A percentile compares a stretch with the other conserved stretches of the same genome.
These are phyloP conservation scores for Mirounga angustirostris DNA, from an alignment of 2,113 vertebrate genomes.

Conservation along the genomic window DNA sequence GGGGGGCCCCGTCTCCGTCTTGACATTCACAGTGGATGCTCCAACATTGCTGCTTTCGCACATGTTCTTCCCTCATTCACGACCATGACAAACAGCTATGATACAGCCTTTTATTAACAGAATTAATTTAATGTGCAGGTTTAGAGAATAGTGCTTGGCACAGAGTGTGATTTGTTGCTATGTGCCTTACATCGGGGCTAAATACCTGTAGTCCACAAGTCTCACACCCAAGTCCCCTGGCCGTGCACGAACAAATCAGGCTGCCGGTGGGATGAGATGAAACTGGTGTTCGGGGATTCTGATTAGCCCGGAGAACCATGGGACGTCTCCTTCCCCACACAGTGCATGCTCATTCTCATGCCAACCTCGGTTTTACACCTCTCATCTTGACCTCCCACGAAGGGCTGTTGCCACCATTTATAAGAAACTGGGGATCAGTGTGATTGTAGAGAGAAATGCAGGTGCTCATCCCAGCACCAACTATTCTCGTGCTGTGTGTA, in stretches of 20 bases:
- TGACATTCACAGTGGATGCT: not conserved
- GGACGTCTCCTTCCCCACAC: too few relatives aligned
- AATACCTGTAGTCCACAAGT: not conserved
- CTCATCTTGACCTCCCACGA: not conserved
- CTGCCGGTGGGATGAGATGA: not conserved
- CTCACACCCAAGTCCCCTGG: not conserved
- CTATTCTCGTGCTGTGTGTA: fast-evolving
- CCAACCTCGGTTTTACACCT: not conserved
- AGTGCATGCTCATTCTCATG: fast-evolving
- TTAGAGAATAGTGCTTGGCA: not conserved
- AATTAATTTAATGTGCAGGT: not conserved
- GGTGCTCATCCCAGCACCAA: fast-evolving
- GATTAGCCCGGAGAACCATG: not conserved
- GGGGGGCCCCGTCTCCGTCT: not conserved
- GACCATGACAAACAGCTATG: not conserved
- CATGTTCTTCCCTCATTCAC: not conserved
- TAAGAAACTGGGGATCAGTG: not conserved
- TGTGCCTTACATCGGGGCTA: not conserved
- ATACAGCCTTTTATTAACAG: not conserved
- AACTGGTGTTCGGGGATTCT: not conserved
- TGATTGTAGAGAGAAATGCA: not conserved
- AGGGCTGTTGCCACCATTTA: not conserved
- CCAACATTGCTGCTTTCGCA: not conserved
- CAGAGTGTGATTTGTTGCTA: not conserved
- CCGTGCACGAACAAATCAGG: fast-evolving